Percentiles rank a stretch among this genome's conserved stretches.
phyloP scores from a whole-genome alignment of 1,140 invertebrate genomes.

The Panagrolaimus sp. region DNA sequence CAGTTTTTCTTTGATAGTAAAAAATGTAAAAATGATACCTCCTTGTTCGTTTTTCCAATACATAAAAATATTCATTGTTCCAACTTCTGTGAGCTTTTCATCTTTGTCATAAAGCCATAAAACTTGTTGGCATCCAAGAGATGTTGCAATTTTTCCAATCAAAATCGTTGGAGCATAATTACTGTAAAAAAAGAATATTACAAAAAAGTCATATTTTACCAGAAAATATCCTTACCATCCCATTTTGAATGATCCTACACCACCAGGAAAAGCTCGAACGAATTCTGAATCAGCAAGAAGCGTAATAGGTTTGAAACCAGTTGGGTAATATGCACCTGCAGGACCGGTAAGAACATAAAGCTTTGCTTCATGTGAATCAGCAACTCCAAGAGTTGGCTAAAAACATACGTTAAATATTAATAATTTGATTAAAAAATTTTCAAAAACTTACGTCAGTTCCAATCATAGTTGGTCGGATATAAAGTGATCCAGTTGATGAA shows the following conservation, averaged over 20 bases:
- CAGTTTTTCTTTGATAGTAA: no score
- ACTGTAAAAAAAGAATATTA: slow-evolving; percentile 48
- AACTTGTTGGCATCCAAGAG: slow-evolving; percentile 83
- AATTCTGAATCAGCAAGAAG: slow-evolving; percentile 74
- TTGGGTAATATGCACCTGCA: slow-evolving; percentile 81
- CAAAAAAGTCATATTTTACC: not conserved
- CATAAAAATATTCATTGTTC: slow-evolving; percentile 97
- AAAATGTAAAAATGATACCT: slow-evolving; percentile 65
- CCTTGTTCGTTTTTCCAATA: slow-evolving; percentile 79
- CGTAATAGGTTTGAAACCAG: slow-evolving; percentile 71
- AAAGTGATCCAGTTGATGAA: slow-evolving; percentile 75
- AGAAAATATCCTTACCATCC: slow-evolving; percentile 67
- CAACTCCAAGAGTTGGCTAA: slow-evolving; percentile 73
- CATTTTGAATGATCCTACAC: slow-evolving; percentile 86
- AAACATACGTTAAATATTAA: slow-evolving; percentile 68
- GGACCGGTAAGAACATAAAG: slow-evolving; percentile 83
- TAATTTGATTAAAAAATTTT: slow-evolving; percentile 10
- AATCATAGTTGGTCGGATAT: slow-evolving; percentile 91
- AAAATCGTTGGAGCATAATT: slow-evolving; percentile 67
- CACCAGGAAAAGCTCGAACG: slow-evolving; percentile 88
- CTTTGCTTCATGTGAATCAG: slow-evolving; percentile 74
- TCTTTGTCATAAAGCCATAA: slow-evolving; percentile 93
- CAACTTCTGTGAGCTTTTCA: slow-evolving; percentile 89
- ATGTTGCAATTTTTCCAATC: slow-evolving; percentile 70
- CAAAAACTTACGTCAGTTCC: slow-evolving; percentile 79